Percentiles rank a stretch among this genome's conserved stretches.
These are phyloP conservation scores for Sympetrum striolatum DNA, from an alignment of 2,888 invertebrate species.

Conservation along the genomic window DNA sequence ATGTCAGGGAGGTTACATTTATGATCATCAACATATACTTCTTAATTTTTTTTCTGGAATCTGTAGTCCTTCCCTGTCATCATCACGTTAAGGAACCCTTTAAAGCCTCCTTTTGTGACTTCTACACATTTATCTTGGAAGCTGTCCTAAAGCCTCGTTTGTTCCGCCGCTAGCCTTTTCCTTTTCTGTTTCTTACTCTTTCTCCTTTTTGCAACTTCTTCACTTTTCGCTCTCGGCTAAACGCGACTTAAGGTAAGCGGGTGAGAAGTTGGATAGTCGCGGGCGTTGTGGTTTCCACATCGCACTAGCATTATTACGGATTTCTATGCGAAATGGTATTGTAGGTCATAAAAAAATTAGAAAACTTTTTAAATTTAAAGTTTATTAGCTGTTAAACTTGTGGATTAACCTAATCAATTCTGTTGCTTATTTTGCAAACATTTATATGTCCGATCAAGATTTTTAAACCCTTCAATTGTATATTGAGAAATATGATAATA, in stretches of 20 bases:
- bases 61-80: constrained; percentile 2
- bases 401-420: no score
- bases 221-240: background rate
- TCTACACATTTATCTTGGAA: background rate
- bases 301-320: background rate
- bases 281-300: background rate
- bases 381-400: no score
- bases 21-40: constrained; percentile 9
- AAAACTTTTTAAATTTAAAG: no score
- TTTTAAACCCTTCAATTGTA: no score
- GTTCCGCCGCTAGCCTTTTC: background rate
- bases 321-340: background rate
- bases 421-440: no score
- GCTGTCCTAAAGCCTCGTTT: background rate
- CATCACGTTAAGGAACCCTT: background rate
- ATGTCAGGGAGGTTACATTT: background rate
- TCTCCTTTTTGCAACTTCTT: background rate
- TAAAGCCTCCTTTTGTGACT: background rate
- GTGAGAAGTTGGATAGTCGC: background rate
- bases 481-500: no score
- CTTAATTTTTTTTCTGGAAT: background rate
- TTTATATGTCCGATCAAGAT: no score
- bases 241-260: background rate
- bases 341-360: no score
- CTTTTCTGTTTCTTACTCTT: background rate